These are phyloP conservation scores for Argyrosomus regius DNA, from an alignment of 2,797 vertebrate species.

Conservation along the genomic window DNA sequence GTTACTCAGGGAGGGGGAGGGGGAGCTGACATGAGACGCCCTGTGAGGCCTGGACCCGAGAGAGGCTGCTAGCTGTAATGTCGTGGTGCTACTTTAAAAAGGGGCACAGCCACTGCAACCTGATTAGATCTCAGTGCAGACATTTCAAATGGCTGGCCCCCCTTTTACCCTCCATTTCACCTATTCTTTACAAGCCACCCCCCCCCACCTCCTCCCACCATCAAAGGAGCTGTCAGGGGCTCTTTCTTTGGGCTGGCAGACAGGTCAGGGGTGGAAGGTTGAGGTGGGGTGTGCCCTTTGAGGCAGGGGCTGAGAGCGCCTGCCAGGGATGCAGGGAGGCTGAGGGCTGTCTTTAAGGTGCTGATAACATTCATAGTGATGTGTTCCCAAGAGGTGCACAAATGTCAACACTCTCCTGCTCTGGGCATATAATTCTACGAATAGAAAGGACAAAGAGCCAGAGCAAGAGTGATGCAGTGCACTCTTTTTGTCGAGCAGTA, in stretches of 20 bases:
- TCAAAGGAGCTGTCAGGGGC: constrained; percentile 88
- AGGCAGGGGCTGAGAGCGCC: constrained; percentile 63
- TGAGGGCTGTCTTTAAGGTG: constrained; percentile 82
- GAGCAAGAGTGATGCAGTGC: constrained; percentile 62
- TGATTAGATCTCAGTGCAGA: constrained; percentile 88
- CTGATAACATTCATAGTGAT: constrained; percentile 89
- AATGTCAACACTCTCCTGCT: constrained; percentile 87
- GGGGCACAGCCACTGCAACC: constrained; percentile 80
- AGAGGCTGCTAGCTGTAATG: constrained; percentile 84
- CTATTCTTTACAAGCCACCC: constrained; percentile 66
- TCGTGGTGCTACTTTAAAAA: constrained; percentile 80
- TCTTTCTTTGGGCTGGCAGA: constrained; percentile 76
- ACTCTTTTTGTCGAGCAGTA: constrained; percentile 46
- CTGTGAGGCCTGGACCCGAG: constrained; percentile 83
- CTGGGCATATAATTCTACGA: constrained; percentile 82
- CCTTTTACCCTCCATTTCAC: constrained; percentile 81
- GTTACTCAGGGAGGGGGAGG: constrained; percentile 47
- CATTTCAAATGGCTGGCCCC: constrained; percentile 84
- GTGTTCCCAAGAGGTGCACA: constrained; percentile 84
- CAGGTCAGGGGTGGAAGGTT: constrained; percentile 81
- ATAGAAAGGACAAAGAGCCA: constrained; percentile 77
- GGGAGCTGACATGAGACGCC: constrained; percentile 86
- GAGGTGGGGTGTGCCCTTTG: constrained; percentile 71
- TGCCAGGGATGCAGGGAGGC: constrained; percentile 61
- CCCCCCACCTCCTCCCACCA: constrained; percentile 18